A percentile compares a stretch with the other conserved stretches of the same genome.
phyloP scores from a whole-genome alignment of 1,140 invertebrate species.

The Odontomachus brunneus region DNA sequence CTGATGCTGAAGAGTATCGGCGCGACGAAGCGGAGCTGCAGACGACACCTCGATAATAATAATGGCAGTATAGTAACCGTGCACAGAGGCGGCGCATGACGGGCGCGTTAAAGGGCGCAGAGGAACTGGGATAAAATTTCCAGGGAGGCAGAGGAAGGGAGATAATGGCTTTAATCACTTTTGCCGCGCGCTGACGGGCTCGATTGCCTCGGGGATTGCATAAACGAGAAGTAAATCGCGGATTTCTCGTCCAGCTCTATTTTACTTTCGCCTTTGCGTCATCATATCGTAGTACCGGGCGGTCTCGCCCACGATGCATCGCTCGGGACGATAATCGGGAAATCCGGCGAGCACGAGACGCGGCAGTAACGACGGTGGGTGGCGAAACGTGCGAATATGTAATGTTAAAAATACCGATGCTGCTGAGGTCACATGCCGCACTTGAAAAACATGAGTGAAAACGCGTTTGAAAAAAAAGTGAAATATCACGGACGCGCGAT shows the following conservation, averaged over 20 bases:
- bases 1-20: conserved; percentile 37
- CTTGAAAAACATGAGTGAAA: background rate
- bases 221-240: background rate
- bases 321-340: conserved; percentile 1
- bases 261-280: background rate
- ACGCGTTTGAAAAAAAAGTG: no score
- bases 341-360: background rate
- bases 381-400: background rate
- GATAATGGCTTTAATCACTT: conserved; percentile 9
- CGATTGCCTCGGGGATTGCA: background rate
- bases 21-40: conserved; percentile 6
- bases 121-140: background rate
- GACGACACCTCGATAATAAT: conserved; percentile 36
- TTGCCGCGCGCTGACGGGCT: background rate
- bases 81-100: background rate
- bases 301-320: background rate
- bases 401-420: background rate
- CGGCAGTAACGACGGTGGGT: background rate
- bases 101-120: background rate
- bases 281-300: background rate
- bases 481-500: background rate
- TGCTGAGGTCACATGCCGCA: background rate
- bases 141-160: no score
- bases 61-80: background rate
- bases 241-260: background rate